Evolutionary conservation across 2,888 invertebrate species (phyloP), one percentile per base, ranked within the genome.

Genomic region (Zaprionus obscuricornis): DNA sequence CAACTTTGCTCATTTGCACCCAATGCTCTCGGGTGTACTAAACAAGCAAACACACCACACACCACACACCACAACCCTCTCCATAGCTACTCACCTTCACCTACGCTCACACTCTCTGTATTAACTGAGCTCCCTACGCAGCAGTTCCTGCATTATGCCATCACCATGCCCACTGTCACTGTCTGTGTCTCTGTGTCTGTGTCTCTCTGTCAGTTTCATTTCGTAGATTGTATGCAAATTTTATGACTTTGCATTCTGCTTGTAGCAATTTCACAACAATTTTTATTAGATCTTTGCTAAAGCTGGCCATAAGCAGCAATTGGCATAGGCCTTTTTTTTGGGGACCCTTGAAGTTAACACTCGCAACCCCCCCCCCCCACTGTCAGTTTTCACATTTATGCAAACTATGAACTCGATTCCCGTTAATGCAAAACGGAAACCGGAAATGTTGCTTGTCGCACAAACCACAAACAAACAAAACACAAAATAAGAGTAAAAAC

Each of bases 1-100:
- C 67, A 65, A 71, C 71, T 65, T 69, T 78, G 63, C 77, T 78
- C 77, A 74, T 81, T 74, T 77, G 59, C 81, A 81, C 63, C 74
- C 71, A 62, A 71, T 73, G 51, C 73, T 63, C 67, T 34, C 39
- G 76, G 42, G 79, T 43, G 58, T 57, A 37, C 34, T 68, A 58
- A 36, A 14, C 29, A 34, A 14, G 14, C 18, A n/a, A n/a, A n/a
- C 16, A n/a, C 26, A n/a, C 16, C 8, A n/a, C 13, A 26, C 0
- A 10, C 3, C 20, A 1, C 26, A 2, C 2, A 39, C 4, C 8
- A n/a, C 10, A 18, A n/a, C 3, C n/a, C 24, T n/a, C n/a, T n/a
- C n/a, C n/a, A n/a, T n/a, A n/a, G n/a, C n/a, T n/a, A n/a, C n/a
- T n/a, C n/a, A n/a, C n/a, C n/a, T n/a, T n/a, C n/a, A n/a, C n/a